These are phyloP conservation scores for Ichneumon xanthorius DNA, from an alignment of 2,888 invertebrate species.

Conservation along the genomic window DNA sequence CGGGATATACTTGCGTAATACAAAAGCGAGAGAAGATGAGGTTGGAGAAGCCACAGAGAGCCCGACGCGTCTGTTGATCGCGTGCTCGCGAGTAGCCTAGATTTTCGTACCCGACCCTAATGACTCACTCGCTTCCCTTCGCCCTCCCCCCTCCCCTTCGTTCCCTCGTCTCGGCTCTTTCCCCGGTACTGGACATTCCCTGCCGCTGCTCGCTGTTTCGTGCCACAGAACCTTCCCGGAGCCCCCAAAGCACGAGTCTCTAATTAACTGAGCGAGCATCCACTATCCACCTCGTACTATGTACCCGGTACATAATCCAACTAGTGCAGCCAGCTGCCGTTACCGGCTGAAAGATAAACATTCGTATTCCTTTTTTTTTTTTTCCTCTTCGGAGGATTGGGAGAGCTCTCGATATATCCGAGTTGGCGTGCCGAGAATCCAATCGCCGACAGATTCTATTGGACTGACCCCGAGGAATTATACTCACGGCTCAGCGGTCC, in stretches of 20 bases:
- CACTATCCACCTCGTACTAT: constrained; percentile 7
- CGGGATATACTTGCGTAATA: background rate
- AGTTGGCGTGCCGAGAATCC: constrained; percentile 41
- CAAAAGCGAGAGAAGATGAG: constrained; percentile 33
- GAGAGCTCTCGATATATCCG: constrained; percentile 27
- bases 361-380: constrained; percentile 59
- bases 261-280: constrained; percentile 65
- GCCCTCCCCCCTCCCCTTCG: constrained; percentile 21
- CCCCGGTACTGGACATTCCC: constrained; percentile 36
- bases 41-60: constrained; percentile 7
- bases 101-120: constrained; percentile 66
- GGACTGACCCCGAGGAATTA: constrained; percentile 42
- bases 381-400: background rate
- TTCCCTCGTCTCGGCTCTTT: constrained; percentile 12
- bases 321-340: constrained; percentile 1
- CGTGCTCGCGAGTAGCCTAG: constrained; percentile 65
- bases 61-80: constrained; percentile 49
- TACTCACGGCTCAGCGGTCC: background rate
- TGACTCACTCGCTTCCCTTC: constrained; percentile 65
- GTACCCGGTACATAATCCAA: background rate
- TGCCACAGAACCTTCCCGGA: constrained; percentile 23
- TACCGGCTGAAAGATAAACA: constrained; percentile 63
- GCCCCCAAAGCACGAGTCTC: constrained; percentile 46
- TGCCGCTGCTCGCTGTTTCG: constrained; percentile 35
- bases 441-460: constrained; percentile 47